Percentiles rank a stretch among this genome's conserved stretches.
phyloP scores from a whole-genome alignment of 2,888 invertebrate species.

The Ichneumon xanthorius region DNA sequence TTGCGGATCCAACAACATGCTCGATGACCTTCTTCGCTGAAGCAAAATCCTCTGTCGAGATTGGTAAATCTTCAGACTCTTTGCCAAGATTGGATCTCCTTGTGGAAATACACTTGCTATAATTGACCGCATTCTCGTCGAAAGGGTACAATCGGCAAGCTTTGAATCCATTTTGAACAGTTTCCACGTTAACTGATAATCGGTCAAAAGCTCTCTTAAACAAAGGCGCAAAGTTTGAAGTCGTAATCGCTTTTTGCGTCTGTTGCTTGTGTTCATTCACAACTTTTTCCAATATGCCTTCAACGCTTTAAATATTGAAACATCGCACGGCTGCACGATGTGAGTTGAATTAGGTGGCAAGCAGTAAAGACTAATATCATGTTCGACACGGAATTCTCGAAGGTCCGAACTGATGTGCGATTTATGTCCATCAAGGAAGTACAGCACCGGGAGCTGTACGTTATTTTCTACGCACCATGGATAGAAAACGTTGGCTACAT shows the following conservation, averaged over 20 bases:
- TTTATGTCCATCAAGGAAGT: constrained; percentile 76
- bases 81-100: constrained; percentile 12
- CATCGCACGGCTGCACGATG: constrained; percentile 74
- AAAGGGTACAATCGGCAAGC: constrained; percentile 65
- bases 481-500: constrained; percentile 78
- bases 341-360: constrained; percentile 69
- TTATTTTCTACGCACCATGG: constrained; percentile 70
- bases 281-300: constrained; percentile 75
- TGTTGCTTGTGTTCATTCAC: constrained; percentile 64
- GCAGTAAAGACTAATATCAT: constrained; percentile 73
- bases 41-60: constrained; percentile 2
- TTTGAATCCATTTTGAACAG: constrained; percentile 56
- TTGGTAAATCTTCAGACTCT: background rate
- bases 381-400: constrained; percentile 72
- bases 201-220: background rate
- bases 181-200: constrained; percentile 31
- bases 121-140: constrained; percentile 64
- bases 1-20: constrained; percentile 10
- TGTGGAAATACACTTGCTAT: constrained; percentile 53
- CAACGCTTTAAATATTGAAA: constrained; percentile 74
- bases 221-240: no score
- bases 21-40: constrained; percentile 25
- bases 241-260: constrained; percentile 66
- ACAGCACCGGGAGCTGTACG: constrained; percentile 67
- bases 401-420: constrained; percentile 73